A percentile compares a stretch with the other conserved stretches of the same genome.
These are phyloP conservation scores for Meles meles DNA, from an alignment of 2,113 vertebrate genomes.

Conservation along the genomic window DNA sequence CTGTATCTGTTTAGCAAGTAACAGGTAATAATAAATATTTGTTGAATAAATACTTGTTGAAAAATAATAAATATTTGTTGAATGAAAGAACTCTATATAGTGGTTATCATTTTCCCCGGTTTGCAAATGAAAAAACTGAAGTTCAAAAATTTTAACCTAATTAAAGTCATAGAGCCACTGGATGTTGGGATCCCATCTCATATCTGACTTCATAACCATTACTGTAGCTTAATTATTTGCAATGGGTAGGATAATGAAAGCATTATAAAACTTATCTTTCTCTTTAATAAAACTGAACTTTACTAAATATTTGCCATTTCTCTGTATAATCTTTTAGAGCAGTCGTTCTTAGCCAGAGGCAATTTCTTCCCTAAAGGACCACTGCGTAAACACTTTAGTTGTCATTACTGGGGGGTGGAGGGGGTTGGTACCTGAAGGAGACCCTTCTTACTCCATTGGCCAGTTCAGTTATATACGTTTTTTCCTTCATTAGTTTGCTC, in stretches of 20 bases:
- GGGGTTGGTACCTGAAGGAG: too few relatives aligned
- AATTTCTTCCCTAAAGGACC: neutral
- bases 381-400: neutral
- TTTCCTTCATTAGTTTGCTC: neutral
- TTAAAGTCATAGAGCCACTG: neutral
- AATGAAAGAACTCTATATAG: neutral
- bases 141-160: neutral
- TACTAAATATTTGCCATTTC: neutral
- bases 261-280: neutral
- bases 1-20: neutral
- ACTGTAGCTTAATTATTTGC: neutral
- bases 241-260: neutral
- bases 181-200: neutral
- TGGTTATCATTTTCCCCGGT: neutral
- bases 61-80: neutral
- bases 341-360: neutral
- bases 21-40: neutral
- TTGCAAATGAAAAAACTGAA: neutral
- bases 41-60: neutral
- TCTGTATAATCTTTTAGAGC: neutral
- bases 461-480: neutral
- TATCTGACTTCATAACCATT: neutral
- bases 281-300: neutral
- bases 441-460: fast-evolving
- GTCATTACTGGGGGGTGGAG: neutral